Base-by-base conservation (phyloP, 2,113 vertebrate genomes). In the Sarotherodon lohbergeri region DNA sequence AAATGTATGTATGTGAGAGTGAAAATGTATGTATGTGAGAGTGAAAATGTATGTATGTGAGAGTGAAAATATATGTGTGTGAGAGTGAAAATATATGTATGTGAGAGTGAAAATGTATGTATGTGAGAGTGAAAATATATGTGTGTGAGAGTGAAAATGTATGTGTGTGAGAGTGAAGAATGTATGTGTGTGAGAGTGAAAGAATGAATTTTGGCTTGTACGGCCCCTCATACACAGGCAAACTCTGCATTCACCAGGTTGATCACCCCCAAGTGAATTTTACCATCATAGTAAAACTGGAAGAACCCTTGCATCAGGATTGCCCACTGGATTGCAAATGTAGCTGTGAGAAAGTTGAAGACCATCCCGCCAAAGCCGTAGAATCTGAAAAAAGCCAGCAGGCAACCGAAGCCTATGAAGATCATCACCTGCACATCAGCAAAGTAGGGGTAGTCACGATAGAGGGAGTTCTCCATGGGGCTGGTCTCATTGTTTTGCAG, bases 341-440 rank as follows among this genome's bases (percentile, higher is more conserved):
- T 96, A 63, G 97, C 96, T 5, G 97, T 95, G 3, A 98, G 92
- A 83, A 98, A 98, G 86, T 96, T 98, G 92, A 97, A 96, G 86
- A 95, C 96, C 86, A 98, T 96, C 1, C 95, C 96, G 0, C 97
- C 95, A 87, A 98, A 95, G 32, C 97, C 96, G 0, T 97, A 98
- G 84, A 50, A 94, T 52, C 96, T 94, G 80, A 97, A 95, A 68
- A 98, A 98, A 1, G 96, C 94, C 89, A 98, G 93, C 59, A 98
- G 93, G 48, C 97, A 97, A 9, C 97, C 97, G 10, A 97, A 95
- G 2, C 97, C 97, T 9, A 97, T 89, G 89, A 97, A 96, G 87
- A 98, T 95, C 97, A 98, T 97, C 92, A 97, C 89, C 87, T 98
- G 97, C 80, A 97, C 95, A 61, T 97, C 97, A 7, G 96, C 96